phyloP scores from a whole-genome alignment of 1,140 invertebrate species.

The Holotrichia oblita region DNA sequence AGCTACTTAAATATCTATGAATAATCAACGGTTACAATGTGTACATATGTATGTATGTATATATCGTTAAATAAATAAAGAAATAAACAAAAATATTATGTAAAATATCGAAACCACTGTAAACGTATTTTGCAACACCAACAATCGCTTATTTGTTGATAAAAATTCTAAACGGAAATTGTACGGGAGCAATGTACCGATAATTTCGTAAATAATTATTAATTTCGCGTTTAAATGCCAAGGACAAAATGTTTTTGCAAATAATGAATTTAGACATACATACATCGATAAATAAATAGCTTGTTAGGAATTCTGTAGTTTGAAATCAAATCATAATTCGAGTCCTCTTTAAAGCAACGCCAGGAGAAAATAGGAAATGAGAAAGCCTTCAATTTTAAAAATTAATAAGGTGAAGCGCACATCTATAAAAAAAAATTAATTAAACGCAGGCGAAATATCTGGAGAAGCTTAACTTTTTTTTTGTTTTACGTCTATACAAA shows the following conservation, averaged over 20 bases:
- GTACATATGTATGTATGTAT: too few species aligned
- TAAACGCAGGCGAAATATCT: background rate
- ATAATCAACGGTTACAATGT: background rate
- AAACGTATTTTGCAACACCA: background rate
- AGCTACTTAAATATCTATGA: background rate
- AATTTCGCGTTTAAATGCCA: too few species aligned
- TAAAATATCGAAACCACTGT: too few species aligned
- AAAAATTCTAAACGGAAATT: constrained; percentile 13
- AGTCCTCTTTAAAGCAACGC: too few species aligned
- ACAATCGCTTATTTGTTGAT: background rate
- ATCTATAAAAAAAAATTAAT: background rate
- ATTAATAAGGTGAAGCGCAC: background rate
- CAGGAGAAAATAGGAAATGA: background rate
- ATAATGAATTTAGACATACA: too few species aligned
- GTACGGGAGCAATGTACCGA: background rate
- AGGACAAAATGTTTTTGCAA: background rate
- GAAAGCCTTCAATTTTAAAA: background rate
- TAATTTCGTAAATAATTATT: background rate
- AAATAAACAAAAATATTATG: too few species aligned
- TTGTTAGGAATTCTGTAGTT: too few species aligned
- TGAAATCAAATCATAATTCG: too few species aligned
- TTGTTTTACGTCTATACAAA: background rate
- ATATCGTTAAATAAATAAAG: too few species aligned
- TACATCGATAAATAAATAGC: too few species aligned
- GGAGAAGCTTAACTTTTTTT: background rate